Evolutionary conservation across 2,113 vertebrate species (phyloP), one percentile per base, ranked within the genome.

Genomic region (Glareola pratincola): DNA sequence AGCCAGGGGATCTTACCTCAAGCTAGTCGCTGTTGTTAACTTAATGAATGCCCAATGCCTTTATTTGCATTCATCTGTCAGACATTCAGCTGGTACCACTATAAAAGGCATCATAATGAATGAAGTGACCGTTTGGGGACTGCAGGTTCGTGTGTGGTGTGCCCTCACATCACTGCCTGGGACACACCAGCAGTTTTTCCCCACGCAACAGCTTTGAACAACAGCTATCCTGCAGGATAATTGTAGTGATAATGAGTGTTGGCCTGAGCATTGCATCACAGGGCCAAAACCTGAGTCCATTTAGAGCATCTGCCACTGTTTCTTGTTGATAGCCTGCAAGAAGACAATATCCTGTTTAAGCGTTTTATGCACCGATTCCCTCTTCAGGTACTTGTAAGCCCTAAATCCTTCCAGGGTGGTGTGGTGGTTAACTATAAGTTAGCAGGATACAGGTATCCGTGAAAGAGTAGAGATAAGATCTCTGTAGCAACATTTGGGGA

Each of bases 181-280:
- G n/a, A 5, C 24, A 23, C 21, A 36, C 54, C 77, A 67, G 60
- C 50, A 84, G 50, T 68, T 84, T 71, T 57, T 34, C 29, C 36
- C 50, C 47, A 54, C 14, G 27, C 2, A 47, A 54, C 21, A 1
- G 1, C 39, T 51, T 43, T 21, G 30, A 88, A 6, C 3, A 12
- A 17, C 37, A 32, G 32, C 10, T 82, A 48, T 88, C 12, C 79
- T 59, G 37, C 56, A 56, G 43, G 23, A 14, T 27, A 84, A 50
- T 12, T 3, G 2, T 2, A 41, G 36, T 3, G n/a, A 43, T 53
- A 10, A 10, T 1, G 4, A 60, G 67, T 7, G 19, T 10, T 74
- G 50, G 15, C 30, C 72, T 62, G 10, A 74, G 37, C 22, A 4
- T 7, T 51, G 43, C 54, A 41, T 37, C 12, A 11, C 41, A 54